Base-by-base conservation (phyloP, 2,797 vertebrate species). In the Megaceryle alcyon region DNA sequence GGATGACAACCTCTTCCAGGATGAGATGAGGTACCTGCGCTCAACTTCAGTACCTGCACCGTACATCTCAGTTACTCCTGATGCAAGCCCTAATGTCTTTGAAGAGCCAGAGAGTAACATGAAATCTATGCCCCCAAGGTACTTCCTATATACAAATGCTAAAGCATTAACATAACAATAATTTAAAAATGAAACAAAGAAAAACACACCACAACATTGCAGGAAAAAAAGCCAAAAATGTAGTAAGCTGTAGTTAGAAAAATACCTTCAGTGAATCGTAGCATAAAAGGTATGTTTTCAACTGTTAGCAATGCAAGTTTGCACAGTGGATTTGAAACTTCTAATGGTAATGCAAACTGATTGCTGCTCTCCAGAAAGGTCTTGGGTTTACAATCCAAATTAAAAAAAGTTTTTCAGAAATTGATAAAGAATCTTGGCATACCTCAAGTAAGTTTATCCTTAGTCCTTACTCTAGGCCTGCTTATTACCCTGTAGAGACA, bases 111-210 rank as follows among this genome's bases (percentile, higher is more conserved):
- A 99, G 93, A 99, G 98, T 97, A 99, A 99, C 97, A 99, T 99
- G 99, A 99, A 99, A 94, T 99, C 99, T 64, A 99, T 99, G 99
- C 99, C 99, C n/a, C 99, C 99, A 77, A 99, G 99, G 99, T 99
- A 99, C 73, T 85, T 85, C 63, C 87, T 43, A 21, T 10, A 5
- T 49, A 17, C 5, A 96, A 39, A 70, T 63, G 25, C 61, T 95
- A 86, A 92, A 84, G 46, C 39, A 46, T 51, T 73, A 92, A 31
- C 26, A 4, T 41, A 48, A 19, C n/a, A 81, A 13, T 7, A 56
- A 5, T 20, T 60, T 14, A 26, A 23, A 57, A 43, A 28, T 16
- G 48, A 49, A 17, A 9, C 51, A 53, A 29, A 53, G 28, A 31
- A 53, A 29, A 53, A 29, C 17, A 4, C 28, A 17, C 28, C 51